phyloP scores from a whole-genome alignment of 2,888 invertebrate genomes.

The Drosophila mayaguana region DNA sequence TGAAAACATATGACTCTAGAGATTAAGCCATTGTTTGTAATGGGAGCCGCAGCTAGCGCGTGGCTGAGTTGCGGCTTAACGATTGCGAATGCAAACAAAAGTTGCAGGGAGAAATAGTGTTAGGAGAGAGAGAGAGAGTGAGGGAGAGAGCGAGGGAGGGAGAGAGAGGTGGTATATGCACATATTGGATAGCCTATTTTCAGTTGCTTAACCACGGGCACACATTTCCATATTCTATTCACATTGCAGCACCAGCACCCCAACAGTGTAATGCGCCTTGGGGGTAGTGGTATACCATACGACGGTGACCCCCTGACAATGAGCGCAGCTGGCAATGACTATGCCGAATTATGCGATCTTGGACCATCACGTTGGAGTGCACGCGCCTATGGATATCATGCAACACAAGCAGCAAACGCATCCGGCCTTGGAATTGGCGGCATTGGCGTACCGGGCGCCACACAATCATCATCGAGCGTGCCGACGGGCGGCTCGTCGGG shows the following conservation, averaged over 20 bases:
- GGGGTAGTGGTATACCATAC: constrained; percentile 84
- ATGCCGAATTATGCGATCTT: constrained; percentile 86
- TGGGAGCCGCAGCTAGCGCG: constrained; percentile 55
- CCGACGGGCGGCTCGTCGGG: constrained; percentile 82
- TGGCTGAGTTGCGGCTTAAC: constrained; percentile 71
- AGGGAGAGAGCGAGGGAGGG: neutral
- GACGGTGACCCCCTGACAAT: constrained; percentile 85
- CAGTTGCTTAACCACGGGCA: constrained; percentile 29
- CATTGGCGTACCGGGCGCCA: constrained; percentile 53
- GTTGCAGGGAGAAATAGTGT: constrained; percentile 16
- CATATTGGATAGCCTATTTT: constrained; percentile 24
- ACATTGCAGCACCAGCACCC: constrained; percentile 58
- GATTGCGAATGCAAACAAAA: constrained; percentile 53
- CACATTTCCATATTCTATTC: neutral
- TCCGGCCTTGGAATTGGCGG: constrained; percentile 67
- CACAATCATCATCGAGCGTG: constrained; percentile 82
- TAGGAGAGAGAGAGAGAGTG: neutral
- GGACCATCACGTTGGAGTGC: constrained; percentile 85
- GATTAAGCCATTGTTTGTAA: constrained; percentile 78
- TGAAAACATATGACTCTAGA: constrained; percentile 73
- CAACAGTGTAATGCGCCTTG: constrained; percentile 83
- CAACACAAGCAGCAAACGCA: constrained; percentile 59
- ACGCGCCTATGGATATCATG: constrained; percentile 84
- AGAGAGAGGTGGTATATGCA: neutral
- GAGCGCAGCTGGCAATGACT: constrained; percentile 86